Conservation (phyloP, 2,888 invertebrate genomes). For the Caenorhabditis zanzibari region DNA sequence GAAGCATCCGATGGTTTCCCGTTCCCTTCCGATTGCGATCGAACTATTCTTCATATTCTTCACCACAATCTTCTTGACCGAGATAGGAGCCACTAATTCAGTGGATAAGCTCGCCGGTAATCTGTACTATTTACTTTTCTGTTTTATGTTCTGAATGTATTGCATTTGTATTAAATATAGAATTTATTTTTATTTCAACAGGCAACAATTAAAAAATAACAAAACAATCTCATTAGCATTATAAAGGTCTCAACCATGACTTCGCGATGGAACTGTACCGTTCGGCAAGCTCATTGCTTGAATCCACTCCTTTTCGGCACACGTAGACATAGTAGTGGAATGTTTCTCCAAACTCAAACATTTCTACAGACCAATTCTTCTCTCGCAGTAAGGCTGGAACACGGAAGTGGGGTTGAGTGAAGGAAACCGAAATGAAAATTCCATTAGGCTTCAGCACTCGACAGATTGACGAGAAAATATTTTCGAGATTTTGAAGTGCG, state of each 20-base stretch:
- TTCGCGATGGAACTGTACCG: conserved; percentile 49
- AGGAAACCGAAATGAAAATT: conserved; percentile 83
- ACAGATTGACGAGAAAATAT: conserved; percentile 82
- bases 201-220: conserved; percentile 2
- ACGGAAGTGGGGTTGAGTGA: conserved; percentile 85
- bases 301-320: conserved; percentile 65
- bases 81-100: conserved; percentile 8
- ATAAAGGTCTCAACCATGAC: conserved; percentile 50
- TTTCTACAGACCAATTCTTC: conserved; percentile 72
- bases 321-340: conserved; percentile 79
- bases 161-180: background rate
- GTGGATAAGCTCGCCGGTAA: conserved; percentile 9
- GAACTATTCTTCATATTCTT: conserved; percentile 24
- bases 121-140: conserved; percentile 33
- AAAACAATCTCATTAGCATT: background rate
- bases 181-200: conserved; percentile 14
- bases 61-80: background rate
- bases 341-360: conserved; percentile 74
- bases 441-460: conserved; percentile 81
- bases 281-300: conserved; percentile 21
- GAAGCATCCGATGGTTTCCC: conserved; percentile 21
- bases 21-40: conserved; percentile 4
- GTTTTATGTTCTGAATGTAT: conserved; percentile 31
- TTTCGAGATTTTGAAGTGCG: conserved; percentile 72
- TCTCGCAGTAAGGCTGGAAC: conserved; percentile 78